Base-by-base conservation (phyloP, 1,140 invertebrate species). In the Pseudomyrmex pallidus region DNA sequence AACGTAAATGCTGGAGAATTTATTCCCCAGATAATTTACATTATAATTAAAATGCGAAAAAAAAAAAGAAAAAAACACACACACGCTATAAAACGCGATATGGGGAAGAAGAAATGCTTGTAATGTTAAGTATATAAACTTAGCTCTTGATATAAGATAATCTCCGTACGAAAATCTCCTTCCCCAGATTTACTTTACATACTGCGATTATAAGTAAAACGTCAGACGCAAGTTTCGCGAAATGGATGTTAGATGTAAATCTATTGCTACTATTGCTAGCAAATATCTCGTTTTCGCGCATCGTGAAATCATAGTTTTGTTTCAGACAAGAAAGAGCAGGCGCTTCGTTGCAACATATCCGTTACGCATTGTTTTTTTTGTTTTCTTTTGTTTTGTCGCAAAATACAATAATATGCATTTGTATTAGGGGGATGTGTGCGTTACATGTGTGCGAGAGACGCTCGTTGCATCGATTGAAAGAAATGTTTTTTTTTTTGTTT, bases 201-300 rank as follows among this genome's bases (percentile, higher is more conserved):
- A 52, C 13, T 52, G 13, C 9, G 13, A 52, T 52, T 52, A 52
- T 52, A 52, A 52, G 10, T 72, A 25, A 25, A 25, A 15, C 12
- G 64, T 61, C 46, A 50, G 20, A 15, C 66, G n/a, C 54, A 72
- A 48, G 20, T 72, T 57, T 48, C 12, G 12, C 15, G 44, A 9
- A 59, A 68, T 46, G 25, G 56, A 56, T 68, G 74, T 77, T 50
- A n/a, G 54, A 70, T 22, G 76, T 57, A 46, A 59, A 68, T n/a
- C 35, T 35, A 35, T 48, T n/a, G 10, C 63, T 25, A 46, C 22
- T n/a, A n/a, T n/a, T 44, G n/a, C 35, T 8, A 15, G 50, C 50
- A 52, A 54, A 15, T 22, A 57, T 57, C 35, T 72, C 22, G 12
- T 76, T 61, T 76, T 35, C 35, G 35, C 48, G 35, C 61, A n/a